Conservation (phyloP, 2,113 vertebrate species). For the Nesoenas mayeri region DNA sequence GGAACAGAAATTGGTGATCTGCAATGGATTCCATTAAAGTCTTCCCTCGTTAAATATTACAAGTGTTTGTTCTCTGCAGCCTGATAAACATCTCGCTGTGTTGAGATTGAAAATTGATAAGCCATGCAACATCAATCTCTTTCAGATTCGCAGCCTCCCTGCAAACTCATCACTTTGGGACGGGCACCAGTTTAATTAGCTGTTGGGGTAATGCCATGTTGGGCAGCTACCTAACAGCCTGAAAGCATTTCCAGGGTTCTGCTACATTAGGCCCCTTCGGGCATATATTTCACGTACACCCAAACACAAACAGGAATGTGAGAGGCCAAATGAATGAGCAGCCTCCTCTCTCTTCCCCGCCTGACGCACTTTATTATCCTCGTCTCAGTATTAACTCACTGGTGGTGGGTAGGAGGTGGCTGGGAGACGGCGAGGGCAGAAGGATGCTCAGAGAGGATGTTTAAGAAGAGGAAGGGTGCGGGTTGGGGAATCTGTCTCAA, state of each 20-base stretch:
- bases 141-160: background rate
- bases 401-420: background rate
- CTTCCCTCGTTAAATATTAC: conserved; percentile 34
- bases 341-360: background rate
- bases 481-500: fast-evolving
- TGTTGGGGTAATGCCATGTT: background rate
- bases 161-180: conserved; percentile 26
- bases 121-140: background rate
- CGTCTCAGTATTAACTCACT: background rate
- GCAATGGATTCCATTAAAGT: conserved; percentile 56
- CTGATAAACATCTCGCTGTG: conserved; percentile 20
- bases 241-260: background rate
- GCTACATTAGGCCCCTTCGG: conserved; percentile 34
- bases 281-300: background rate
- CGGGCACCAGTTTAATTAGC: background rate
- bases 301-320: background rate
- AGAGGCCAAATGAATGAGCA: background rate
- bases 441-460: background rate
- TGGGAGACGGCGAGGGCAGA: background rate
- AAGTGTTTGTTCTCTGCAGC: conserved; percentile 49
- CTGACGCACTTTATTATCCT: background rate
- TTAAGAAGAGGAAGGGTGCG: background rate
- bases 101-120: conserved; percentile 52
- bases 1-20: conserved; percentile 50
- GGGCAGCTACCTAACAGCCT: background rate